phyloP scores from a whole-genome alignment of 1,140 invertebrate genomes.

The Potamilus streckersoni region DNA sequence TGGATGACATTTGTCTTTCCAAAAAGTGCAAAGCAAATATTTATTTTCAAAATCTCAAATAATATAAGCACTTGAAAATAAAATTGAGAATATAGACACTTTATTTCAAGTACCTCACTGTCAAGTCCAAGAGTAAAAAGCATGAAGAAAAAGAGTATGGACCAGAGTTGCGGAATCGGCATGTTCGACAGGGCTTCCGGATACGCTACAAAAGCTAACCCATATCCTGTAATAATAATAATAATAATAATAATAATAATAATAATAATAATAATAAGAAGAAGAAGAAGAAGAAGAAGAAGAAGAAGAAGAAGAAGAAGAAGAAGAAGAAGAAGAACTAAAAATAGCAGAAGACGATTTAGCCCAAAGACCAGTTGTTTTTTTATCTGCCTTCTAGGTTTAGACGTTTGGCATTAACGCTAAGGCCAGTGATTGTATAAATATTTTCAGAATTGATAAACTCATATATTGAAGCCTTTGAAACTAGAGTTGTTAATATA shows the following conservation, averaged over 20 bases:
- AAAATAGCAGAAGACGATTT: background rate
- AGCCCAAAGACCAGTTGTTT: background rate
- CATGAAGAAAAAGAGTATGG: conserved; percentile 81
- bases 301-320: background rate
- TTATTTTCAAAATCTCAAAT: too few relatives aligned
- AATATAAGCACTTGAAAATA: too few relatives aligned
- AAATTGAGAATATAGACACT: too few relatives aligned
- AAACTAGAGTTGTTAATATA: too few relatives aligned
- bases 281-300: background rate
- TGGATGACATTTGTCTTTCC: too few relatives aligned
- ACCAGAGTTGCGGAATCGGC: conserved; percentile 83
- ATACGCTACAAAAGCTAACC: conserved; percentile 84
- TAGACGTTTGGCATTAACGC: too few relatives aligned
- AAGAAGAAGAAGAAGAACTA: too few relatives aligned
- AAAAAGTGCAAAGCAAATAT: too few relatives aligned
- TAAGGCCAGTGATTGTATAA: too few relatives aligned
- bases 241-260: background rate
- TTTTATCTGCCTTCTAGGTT: too few relatives aligned
- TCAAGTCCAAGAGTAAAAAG: conserved; percentile 37
- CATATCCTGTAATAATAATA: conserved; percentile 72
- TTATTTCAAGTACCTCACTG: conserved; percentile 10
- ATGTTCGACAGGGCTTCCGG: conserved; percentile 83
- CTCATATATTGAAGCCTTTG: background rate
- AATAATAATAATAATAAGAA: background rate
- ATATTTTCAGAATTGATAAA: background rate